phyloP scores from a whole-genome alignment of 2,797 vertebrate species.

The Gambelia wislizenii region DNA sequence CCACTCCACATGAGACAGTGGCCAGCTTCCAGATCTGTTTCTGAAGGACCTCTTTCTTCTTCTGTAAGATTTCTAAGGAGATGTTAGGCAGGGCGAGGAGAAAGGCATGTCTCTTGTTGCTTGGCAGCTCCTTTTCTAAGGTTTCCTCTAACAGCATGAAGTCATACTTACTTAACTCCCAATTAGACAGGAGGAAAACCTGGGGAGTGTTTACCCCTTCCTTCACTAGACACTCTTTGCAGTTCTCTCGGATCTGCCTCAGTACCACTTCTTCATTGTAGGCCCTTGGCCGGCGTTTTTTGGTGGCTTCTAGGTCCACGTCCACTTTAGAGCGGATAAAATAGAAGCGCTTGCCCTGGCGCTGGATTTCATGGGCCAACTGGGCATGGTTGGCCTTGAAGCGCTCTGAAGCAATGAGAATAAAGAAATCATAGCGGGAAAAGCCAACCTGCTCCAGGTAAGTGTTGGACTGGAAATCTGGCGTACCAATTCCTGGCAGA shows the following conservation, averaged over 20 bases:
- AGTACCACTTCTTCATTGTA: constrained; percentile 52
- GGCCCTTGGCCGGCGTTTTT: not conserved
- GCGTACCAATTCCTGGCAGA: constrained; percentile 70
- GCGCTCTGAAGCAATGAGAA: constrained; percentile 44
- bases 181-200: constrained; percentile 71
- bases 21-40: constrained; percentile 58
- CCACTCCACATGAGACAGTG: constrained; percentile 25
- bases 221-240: constrained; percentile 14
- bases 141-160: constrained; percentile 63
- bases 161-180: constrained; percentile 60
- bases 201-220: constrained; percentile 26
- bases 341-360: constrained; percentile 66
- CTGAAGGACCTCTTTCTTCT: constrained; percentile 43
- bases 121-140: constrained; percentile 64
- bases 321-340: constrained; percentile 77
- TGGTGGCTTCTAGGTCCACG: not conserved
- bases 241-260: constrained; percentile 53
- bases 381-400: constrained; percentile 64
- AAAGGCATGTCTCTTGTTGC: constrained; percentile 61
- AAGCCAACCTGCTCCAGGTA: constrained; percentile 71
- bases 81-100: constrained; percentile 55
- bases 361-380: constrained; percentile 66
- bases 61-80: constrained; percentile 26
- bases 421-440: constrained; percentile 74
- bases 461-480: constrained; percentile 56